Base-by-base conservation (phyloP, 2,113 vertebrate species). In the Lates calcarifer region DNA sequence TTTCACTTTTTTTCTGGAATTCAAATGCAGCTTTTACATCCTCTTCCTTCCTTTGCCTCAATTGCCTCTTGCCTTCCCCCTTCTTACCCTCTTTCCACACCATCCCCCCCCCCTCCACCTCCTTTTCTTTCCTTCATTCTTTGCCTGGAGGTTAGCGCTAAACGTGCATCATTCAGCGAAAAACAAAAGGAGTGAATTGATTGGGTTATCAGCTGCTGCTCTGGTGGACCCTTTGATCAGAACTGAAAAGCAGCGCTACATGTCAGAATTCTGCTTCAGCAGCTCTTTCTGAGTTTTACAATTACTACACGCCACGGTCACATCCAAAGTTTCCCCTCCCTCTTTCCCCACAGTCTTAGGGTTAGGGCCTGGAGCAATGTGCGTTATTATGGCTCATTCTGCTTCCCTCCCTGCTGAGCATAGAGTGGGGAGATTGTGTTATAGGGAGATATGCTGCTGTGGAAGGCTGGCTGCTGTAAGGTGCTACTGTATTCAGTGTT, bases 91-190 rank as follows among this genome's bases (percentile, higher is more conserved):
- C 79, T 83, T 51, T 56, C 51, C n/a, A 28, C 58, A 41, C 70
- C 66, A 57, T 43, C 43, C 68, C 35, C 9, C 37, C 41, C 58
- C 11, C 14, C 26, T 24, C 45, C 45, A 24, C 61, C 72, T 78
- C 79, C 89, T 88, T 91, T 82, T 74, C 86, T 86, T 90, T 83
- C 81, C 81, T 87, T 84, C 85, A 74, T 89, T 92, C 91, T 92
- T 94, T 92, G 95, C 94, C 94, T 92, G 94, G 94, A 96, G 96
- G 95, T 96, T 96, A 94, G 84, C 67, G 81, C 94, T 94, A 96
- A 95, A 93, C 94, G 92, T 95, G 96, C 95, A 96, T 95, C 95
- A 95, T 96, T 96, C 95, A 96, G 96, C 95, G 93, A 95, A 96
- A 96, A 96, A 96, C 95, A 95, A 95, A 96, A 95, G 89, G 76